Conservation (phyloP, 2,113 vertebrate genomes). For the Apus apus region DNA sequence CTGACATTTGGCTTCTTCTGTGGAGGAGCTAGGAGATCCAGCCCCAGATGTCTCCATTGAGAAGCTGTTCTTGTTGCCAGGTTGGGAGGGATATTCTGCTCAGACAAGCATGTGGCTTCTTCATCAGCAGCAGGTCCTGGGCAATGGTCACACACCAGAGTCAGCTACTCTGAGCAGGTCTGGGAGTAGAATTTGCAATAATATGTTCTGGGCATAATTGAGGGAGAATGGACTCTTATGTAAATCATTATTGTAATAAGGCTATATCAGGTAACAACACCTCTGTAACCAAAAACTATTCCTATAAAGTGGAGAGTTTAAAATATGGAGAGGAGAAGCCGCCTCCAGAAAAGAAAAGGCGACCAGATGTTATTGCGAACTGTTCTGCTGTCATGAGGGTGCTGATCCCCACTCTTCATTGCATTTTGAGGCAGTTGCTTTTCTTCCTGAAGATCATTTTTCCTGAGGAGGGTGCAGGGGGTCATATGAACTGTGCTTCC, state of each 20-base stretch:
- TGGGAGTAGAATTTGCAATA: background rate
- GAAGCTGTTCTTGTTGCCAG: background rate
- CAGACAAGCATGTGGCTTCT: fast-evolving
- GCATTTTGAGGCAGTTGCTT: background rate
- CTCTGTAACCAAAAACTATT: background rate
- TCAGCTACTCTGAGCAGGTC: fast-evolving
- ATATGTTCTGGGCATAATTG: background rate
- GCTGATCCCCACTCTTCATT: background rate
- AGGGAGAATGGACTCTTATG: background rate
- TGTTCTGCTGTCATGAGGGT: background rate
- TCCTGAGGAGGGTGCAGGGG: background rate
- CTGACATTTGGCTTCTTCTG: fast-evolving
- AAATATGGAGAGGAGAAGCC: background rate
- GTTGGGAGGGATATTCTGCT: background rate
- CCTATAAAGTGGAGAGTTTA: background rate
- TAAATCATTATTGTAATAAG: background rate
- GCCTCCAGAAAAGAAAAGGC: background rate
- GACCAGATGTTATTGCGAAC: background rate
- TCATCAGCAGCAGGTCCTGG: background rate
- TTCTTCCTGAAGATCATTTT: background rate
- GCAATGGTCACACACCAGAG: background rate
- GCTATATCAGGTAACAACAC: background rate
- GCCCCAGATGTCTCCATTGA: background rate
- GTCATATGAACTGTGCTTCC: background rate
- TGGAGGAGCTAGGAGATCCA: background rate